Base-by-base conservation (phyloP, 2,888 invertebrate genomes). In the Coremacera marginata region DNA sequence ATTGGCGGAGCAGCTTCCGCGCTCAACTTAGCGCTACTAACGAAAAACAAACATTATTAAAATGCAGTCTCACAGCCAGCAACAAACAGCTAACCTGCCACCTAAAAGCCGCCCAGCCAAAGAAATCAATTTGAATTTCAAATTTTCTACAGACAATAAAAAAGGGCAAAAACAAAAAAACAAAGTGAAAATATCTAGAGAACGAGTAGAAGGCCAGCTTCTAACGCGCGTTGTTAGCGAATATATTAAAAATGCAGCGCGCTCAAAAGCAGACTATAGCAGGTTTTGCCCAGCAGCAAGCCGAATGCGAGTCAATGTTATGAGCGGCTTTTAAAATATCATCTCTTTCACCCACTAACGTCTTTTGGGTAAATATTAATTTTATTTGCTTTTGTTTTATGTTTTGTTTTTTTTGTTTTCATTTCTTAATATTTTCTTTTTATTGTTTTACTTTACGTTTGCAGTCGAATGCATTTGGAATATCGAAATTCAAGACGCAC, bases 11-110 rank as follows among this genome's bases (percentile, higher is more conserved):
- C 67, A 67, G 65, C 51, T 27, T 31, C 1, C 27, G 19, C 14
- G 16, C 55, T 22, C 49, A 11, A 34, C 22, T n/a, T 19, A 16
- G 7, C 19, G 31, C 71, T 51, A 37, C 52, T 76, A 71, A 76
- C 76, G 76, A 70, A 76, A 76, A 71, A 71, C 71, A 76, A 76
- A 76, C 76, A 71, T 34, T 63, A 63, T 71, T 71, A 76, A 76
- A 76, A 76, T 76, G 70, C 70, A 71, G 34, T 55, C 70, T 16
- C 25, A 25, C 52, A 55, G 8, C 27, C 22, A 55, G 55, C 9
- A 8, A 0, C 37, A 9, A 44, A 55, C 31, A 34, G 55, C 31
- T 34, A 0, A 16, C 19, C 52, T 22, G 7, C 55, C 70, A 31
- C 51, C 55, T 70, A 52, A 44, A 25, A 34, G 14, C 37, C 14